Conservation (phyloP, 2,888 invertebrate genomes). For the Lycaena phlaeas region DNA sequence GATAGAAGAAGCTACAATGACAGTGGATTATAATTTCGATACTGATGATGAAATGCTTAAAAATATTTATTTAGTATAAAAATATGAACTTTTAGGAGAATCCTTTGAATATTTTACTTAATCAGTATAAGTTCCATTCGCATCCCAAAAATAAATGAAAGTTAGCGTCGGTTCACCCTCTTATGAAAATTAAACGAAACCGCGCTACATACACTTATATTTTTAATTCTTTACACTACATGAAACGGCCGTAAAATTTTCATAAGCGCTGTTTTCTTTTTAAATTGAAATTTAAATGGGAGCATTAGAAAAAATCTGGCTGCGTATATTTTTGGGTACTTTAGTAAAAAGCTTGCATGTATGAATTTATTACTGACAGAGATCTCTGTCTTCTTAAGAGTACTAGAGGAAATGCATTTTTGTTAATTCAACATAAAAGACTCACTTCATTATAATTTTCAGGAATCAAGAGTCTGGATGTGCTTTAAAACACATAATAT, state of each 20-base stretch:
- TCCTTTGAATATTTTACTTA: conserved; percentile 1
- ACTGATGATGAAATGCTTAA: neutral
- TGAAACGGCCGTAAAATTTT: conserved; percentile 6
- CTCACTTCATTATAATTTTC: too few species aligned
- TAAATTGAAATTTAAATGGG: conserved; percentile 2
- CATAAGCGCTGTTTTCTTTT: conserved; percentile 3
- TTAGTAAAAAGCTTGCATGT: neutral
- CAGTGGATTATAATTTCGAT: too few species aligned
- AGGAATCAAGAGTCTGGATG: too few species aligned
- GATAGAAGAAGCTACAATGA: too few species aligned
- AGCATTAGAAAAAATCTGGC: neutral
- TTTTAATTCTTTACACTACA: conserved; percentile 6
- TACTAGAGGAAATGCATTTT: too few species aligned
- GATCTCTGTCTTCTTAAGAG: too few species aligned
- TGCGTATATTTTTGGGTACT: neutral
- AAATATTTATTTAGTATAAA: conserved; percentile 2
- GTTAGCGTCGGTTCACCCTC: neutral
- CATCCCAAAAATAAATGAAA: conserved; percentile 7
- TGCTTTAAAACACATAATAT: too few species aligned
- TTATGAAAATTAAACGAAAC: conserved; percentile 7
- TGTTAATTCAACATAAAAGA: too few species aligned
- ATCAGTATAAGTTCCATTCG: conserved; percentile 7
- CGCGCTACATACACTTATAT: conserved; percentile 5
- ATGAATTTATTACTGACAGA: too few species aligned
- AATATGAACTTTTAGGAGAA: neutral